phyloP scores from a whole-genome alignment of 2,797 vertebrate species.

The Toxotes lorentzi region DNA sequence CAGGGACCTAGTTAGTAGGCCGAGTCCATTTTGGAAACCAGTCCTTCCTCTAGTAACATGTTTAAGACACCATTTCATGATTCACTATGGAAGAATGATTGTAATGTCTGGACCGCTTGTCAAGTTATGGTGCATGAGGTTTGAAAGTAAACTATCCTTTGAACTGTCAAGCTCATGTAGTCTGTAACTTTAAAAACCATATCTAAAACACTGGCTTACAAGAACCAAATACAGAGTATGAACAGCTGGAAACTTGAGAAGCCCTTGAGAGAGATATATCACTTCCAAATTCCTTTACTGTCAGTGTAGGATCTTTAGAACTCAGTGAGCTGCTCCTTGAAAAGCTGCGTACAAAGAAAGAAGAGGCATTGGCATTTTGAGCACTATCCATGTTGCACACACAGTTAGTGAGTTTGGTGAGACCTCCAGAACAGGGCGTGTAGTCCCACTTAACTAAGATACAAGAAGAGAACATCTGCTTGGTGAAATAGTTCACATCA shows the following conservation, averaged over 20 bases:
- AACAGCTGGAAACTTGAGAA: background rate
- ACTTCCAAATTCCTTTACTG: background rate
- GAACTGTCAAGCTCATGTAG: too few relatives aligned
- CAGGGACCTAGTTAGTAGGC: constrained; percentile 8
- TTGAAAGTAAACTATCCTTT: too few relatives aligned
- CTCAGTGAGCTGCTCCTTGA: background rate
- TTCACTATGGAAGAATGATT: too few relatives aligned
- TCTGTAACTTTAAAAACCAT: background rate
- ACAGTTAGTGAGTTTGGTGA: background rate
- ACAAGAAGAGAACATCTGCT: background rate
- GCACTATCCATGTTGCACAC: background rate
- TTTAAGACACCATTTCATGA: background rate
- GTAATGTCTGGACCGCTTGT: too few relatives aligned
- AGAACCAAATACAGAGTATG: constrained; percentile 7
- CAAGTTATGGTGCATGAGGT: too few relatives aligned
- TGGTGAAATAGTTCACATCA: background rate
- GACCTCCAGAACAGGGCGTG: background rate
- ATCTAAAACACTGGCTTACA: constrained; percentile 7
- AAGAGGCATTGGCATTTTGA: background rate
- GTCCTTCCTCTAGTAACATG: constrained; percentile 11
- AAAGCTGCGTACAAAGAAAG: background rate
- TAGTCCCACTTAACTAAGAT: background rate
- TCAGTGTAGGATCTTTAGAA: background rate
- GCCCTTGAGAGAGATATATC: background rate
- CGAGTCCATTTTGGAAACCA: constrained; percentile 19